Base-by-base conservation (phyloP, 2,113 vertebrate species). In the Laticauda laticaudata region DNA sequence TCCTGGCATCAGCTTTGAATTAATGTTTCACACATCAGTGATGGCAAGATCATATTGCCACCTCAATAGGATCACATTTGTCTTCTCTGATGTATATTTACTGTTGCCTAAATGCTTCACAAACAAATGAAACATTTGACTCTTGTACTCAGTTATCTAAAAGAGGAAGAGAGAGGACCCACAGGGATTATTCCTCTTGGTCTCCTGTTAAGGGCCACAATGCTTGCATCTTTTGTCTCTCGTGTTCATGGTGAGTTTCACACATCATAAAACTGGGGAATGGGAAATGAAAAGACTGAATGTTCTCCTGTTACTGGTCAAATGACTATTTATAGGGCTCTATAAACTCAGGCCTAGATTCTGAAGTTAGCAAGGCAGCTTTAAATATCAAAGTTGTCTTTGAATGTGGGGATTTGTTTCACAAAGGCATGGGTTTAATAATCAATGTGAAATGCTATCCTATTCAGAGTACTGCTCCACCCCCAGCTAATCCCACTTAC, bases 321-420 rank as follows among this genome's bases (percentile, higher is more conserved):
- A 96, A 94, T 29, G 39, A 11, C 56, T 56, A 29, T 86, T 39
- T 93, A 26, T 93, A 92, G 3, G 7, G 39, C 94, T 51, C 61
- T 95, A 23, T 51, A 86, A 93, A 91, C 89, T 43, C 54, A 92
- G 43, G 26, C 0, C 51, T 0, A 53, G 18, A 85, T 93, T 93
- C 90, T 92, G 90, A 90, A 87, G 87, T 92, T 92, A 91, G 93
- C 29, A 48, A 14, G 51, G 88, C 91, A 39, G 18, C 9, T 92
- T 93, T 95, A 93, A 94, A 94, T 94, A 93, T 26, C 59, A 61
- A 92, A 90, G 53, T 89, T 92, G 20, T 86, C 85, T 91, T 94
- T 95, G 55, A 93, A 92, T 94, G 24, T 51, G 7, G 3, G 89
- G 26, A 45, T 10, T 75, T 95, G 90, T 92, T 87, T 92, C 87